Evolutionary conservation across 2,888 invertebrate genomes (phyloP), one percentile per base, ranked within the genome.

Genomic region (Furcula furcula): DNA sequence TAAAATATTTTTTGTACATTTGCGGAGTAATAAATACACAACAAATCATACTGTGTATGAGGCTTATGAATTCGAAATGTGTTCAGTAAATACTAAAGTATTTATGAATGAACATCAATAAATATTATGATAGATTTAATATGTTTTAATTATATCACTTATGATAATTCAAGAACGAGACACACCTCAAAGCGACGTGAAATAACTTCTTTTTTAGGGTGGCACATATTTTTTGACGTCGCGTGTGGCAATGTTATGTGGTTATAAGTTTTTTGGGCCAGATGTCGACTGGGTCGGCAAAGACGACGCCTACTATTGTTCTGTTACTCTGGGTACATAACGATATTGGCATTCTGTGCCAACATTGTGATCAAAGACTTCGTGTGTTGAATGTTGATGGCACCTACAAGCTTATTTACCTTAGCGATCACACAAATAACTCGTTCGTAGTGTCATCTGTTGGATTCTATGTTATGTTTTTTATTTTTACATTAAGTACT

Each of bases 261-360:
- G 58, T 55, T 59, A 62, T 66, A 68, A 63, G 54, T 49, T 58
- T 53, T 58, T 36, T 40, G 34, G 39, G 46, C 57, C 73, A 69
- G 60, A 67, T 73, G 76, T 63, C 53, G 59, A 45, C 38, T 39
- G 51, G 42, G 39, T 44, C 44, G 31, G 31, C 34, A 46, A 29
- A 36, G 34, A 45, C 42, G 51, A 57, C 55, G 56, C 53, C 49
- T 50, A 34, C 54, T 54, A 61, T 66, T 61, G 58, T 63, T 64
- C 50, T 37, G 9, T 13, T 23, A 42, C 48, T n/a, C n/a, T n/a
- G n/a, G 41, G 40, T 37, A 40, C 34, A 26, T 61, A 57, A 55
- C 52, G 49, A 49, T 55, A 57, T 62, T 57, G 55, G 46, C 48
- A 38, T 46, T 34, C 47, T 44, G 35, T 38, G 39, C 53, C 49